Evolutionary conservation across 2,113 vertebrate species (phyloP).

Genomic region (Turdus rufiventris): DNA sequence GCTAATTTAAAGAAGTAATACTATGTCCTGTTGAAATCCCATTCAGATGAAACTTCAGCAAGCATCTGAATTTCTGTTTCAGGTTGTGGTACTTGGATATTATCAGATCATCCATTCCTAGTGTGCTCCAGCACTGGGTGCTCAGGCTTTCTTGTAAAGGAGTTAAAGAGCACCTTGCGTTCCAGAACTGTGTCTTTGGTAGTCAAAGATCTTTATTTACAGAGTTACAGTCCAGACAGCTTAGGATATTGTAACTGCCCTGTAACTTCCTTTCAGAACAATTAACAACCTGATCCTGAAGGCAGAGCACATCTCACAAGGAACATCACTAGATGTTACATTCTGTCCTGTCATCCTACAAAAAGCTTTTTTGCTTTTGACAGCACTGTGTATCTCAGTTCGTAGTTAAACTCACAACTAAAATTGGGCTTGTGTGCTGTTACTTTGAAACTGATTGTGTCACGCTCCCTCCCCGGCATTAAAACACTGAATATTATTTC

Average conservation of each 20-base stretch:
- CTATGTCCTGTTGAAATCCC: neutral
- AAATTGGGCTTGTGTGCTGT: neutral
- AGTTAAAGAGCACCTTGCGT: neutral
- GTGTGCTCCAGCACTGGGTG: neutral
- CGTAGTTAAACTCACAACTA: neutral
- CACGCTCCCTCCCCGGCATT: neutral
- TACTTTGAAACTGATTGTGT: neutral
- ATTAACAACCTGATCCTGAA: neutral
- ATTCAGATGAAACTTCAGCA: neutral
- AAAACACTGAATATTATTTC: neutral
- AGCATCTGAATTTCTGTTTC: neutral
- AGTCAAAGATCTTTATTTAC: neutral
- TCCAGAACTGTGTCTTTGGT: neutral
- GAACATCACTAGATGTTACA: neutral
- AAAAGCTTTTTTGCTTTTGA: neutral
- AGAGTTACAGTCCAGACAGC: neutral
- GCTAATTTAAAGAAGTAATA: neutral
- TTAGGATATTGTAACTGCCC: neutral
- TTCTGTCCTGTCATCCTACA: neutral
- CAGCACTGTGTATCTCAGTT: neutral
- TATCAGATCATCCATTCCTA: neutral
- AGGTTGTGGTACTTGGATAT: neutral
- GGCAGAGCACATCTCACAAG: neutral
- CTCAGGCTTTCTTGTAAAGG: neutral
- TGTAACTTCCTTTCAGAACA: neutral